Evolutionary conservation across 2,113 vertebrate species (phyloP).

Genomic region (Laterallus jamaicensis): DNA sequence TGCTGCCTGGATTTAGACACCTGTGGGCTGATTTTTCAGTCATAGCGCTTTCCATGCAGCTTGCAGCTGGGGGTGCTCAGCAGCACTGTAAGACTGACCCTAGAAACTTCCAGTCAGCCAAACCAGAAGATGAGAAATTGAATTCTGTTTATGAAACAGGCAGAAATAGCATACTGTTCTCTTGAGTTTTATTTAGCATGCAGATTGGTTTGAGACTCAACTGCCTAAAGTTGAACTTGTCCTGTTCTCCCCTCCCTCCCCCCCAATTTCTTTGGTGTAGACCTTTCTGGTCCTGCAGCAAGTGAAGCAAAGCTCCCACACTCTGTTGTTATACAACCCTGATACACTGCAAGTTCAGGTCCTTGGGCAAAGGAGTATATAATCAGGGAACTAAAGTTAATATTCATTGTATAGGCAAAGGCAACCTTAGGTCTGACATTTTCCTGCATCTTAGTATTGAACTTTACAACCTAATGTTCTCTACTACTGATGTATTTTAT

Average conservation of each 20-base stretch:
- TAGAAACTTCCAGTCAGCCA: not conserved
- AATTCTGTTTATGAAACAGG: not conserved
- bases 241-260: not conserved
- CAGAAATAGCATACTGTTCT: not conserved
- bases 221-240: not conserved
- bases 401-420: not conserved
- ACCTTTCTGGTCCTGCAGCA: not conserved
- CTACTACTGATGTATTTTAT: not conserved
- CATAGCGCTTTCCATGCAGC: rapidly evolving
- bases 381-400: not conserved
- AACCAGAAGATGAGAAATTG: not conserved
- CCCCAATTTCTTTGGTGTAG: not conserved
- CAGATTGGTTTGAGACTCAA: not conserved
- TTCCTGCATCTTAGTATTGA: not conserved
- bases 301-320: not conserved
- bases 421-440: not conserved
- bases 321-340: not conserved
- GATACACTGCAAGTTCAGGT: not conserved
- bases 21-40: not conserved
- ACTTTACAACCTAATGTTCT: constrained; percentile 15
- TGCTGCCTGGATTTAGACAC: not conserved
- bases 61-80: not conserved
- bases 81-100: not conserved
- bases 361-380: not conserved
- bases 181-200: not conserved